phyloP scores from a whole-genome alignment of 1,140 invertebrate genomes.

The Hylyphantes graminicola region DNA sequence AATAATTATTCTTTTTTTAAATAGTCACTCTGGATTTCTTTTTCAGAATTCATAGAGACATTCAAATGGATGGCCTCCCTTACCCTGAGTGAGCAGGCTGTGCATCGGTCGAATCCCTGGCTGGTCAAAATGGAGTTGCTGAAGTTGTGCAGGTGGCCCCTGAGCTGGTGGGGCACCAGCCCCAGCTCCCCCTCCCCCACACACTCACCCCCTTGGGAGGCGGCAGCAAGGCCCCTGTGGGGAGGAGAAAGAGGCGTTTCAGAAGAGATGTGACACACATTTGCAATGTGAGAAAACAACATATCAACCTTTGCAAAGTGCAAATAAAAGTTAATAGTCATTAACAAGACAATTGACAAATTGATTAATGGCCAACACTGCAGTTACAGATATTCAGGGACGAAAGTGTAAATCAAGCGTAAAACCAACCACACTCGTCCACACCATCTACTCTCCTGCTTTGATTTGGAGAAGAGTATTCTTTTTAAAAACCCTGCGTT shows the following conservation, averaged over 20 bases:
- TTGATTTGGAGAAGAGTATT: too few species aligned
- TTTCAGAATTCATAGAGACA: not conserved
- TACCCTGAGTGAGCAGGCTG: constrained; percentile 83
- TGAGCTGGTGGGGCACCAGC: constrained; percentile 90
- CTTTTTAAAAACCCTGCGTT: too few species aligned
- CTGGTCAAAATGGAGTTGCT: constrained; percentile 84
- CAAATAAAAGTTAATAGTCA: not conserved
- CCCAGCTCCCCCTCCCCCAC: constrained; percentile 75
- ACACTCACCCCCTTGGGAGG: not conserved
- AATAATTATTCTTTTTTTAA: too few species aligned
- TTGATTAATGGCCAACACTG: not conserved
- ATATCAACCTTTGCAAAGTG: not conserved
- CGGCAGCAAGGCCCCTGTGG: constrained; percentile 39
- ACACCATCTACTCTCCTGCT: too few species aligned
- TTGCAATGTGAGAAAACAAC: not conserved
- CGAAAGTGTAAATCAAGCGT: too few species aligned
- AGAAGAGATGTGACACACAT: not conserved
- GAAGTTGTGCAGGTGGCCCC: constrained; percentile 87
- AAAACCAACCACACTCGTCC: too few species aligned
- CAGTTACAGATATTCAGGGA: too few species aligned
- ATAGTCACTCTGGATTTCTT: not conserved
- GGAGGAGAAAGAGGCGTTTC: not conserved
- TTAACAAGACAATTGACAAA: not conserved
- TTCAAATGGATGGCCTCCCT: too few species aligned
- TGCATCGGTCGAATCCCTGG: constrained; percentile 87